Evolutionary conservation across 2,888 invertebrate species (phyloP), one percentile per base, ranked within the genome.

Genomic region (Exephanes ischioxanthus): DNA sequence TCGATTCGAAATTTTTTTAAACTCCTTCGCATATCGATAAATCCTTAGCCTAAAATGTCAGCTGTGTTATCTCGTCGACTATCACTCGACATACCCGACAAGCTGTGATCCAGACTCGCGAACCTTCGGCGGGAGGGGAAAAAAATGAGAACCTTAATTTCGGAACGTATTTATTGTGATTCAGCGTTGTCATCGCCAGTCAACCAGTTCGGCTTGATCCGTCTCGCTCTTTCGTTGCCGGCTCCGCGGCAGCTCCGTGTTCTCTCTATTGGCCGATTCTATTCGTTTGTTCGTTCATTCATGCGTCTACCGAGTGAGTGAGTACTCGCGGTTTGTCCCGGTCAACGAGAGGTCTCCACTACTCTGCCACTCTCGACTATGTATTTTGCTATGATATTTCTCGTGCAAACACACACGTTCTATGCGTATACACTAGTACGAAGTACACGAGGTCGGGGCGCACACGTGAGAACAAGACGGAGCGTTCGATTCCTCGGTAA

Each of bases 231-330:
- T 63, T 11, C 22, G 33, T 67, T 16, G 30, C 30, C 71, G 72
- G 75, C 58, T 76, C 79, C 76, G 71, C 66, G 82, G 41, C 53
- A 67, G 26, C 72, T n/a, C 53, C 45, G 33, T 76, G 45, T 48
- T 48, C 76, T 61, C 53, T 70, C 72, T 76, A 71, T 77, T 76
- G 58, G 77, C 22, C 61, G 80, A 81, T 48, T 73, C 30, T 84
- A 73, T 83, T 76, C 76, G 75, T 82, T 85, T 82, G 75, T 82
- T 80, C 82, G 84, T 89, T 89, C 90, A 88, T 90, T 90, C 89
- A 88, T 84, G 86, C 83, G 84, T 72, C 77, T 79, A 82, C 79
- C 66, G 78, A 83, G 79, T 87, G 84, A 84, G 83, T 58, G 71
- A 68, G 75, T 75, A 85, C 75, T 80, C 71, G 85, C 71, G 79